Evolutionary conservation across 2,888 invertebrate species (phyloP).

Genomic region (Magallana nippona): DNA sequence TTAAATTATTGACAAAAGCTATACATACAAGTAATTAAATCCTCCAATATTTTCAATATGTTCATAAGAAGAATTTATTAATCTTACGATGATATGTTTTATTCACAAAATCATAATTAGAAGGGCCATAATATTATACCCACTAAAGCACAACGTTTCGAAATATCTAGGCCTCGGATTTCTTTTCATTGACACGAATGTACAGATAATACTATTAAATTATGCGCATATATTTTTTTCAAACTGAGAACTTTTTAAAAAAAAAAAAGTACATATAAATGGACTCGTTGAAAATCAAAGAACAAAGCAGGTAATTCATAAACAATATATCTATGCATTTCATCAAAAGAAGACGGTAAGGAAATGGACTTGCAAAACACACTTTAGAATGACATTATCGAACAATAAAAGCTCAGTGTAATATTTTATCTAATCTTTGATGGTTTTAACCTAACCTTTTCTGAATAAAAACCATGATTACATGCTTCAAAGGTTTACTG

Average conservation of each 20-base stretch:
- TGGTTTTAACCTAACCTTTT: background rate
- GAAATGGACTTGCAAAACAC: background rate
- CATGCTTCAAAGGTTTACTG: slow-evolving; percentile 17
- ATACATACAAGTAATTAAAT: background rate
- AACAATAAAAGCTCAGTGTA: background rate
- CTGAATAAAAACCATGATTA: background rate
- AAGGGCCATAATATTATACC: background rate
- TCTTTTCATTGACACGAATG: background rate
- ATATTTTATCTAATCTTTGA: slow-evolving; percentile 1
- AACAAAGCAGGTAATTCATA: background rate
- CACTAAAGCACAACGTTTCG: background rate
- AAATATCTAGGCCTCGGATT: too few relatives aligned
- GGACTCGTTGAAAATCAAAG: background rate
- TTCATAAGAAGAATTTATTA: background rate
- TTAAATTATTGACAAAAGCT: background rate
- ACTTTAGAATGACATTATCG: background rate
- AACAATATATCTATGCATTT: background rate
- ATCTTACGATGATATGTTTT: background rate
- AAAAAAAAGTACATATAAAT: background rate
- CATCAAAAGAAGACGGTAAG: background rate
- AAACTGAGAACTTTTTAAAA: too few relatives aligned
- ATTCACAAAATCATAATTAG: slow-evolving; percentile 1
- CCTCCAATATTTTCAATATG: background rate
- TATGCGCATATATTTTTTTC: too few relatives aligned
- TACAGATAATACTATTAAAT: background rate